Base-by-base conservation (phyloP, 2,888 invertebrate genomes). In the Tolmerus cingulatus region DNA sequence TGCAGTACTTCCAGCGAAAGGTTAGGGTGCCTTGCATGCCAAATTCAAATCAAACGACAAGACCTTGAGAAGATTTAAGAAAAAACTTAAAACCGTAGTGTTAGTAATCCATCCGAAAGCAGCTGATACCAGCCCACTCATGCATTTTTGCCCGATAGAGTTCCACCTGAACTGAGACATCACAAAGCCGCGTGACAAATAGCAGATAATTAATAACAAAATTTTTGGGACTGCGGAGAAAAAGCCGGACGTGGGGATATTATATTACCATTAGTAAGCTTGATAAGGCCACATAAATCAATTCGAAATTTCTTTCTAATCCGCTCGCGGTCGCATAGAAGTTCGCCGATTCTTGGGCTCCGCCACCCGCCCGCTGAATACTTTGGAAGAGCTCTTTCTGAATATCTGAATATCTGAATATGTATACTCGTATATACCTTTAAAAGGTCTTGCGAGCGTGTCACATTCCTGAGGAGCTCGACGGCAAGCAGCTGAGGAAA, bases 231-330 rank as follows among this genome's bases (percentile, higher is more conserved):
- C 46, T 30, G 57, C 19, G 14, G 19, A 84, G 27, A 79, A 79
- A 74, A 57, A 66, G 27, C 40, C 46, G 85, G 46, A 74, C 46
- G 74, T 43, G 46, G 43, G 46, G 85, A 85, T 85, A 74, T 74
- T 74, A 85, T 74, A 74, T 85, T 85, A 85, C 85, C 85, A 85
- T 85, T 85, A 74, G 85, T 43, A n/a, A 43, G 46, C 85, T 74
- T 85, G 85, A 74, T 74, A 74, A 74, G 19, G 74, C 14, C 27
- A 23, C 85, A 85, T 85, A 74, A 85, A 85, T 85, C 85, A 85
- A 85, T 85, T 79, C 46, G 40, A 85, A 85, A 85, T 85, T 82
- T 82, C 82, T 82, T 57, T 82, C 82, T 82, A 82, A 82, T 82
- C 82, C 66, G 57, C 37, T 82, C 51, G 46, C 85, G 27, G 74